These are phyloP conservation scores for Orbicella faveolata DNA, from an alignment of 64 coral and sea anemone species.

Conservation along the genomic window DNA sequence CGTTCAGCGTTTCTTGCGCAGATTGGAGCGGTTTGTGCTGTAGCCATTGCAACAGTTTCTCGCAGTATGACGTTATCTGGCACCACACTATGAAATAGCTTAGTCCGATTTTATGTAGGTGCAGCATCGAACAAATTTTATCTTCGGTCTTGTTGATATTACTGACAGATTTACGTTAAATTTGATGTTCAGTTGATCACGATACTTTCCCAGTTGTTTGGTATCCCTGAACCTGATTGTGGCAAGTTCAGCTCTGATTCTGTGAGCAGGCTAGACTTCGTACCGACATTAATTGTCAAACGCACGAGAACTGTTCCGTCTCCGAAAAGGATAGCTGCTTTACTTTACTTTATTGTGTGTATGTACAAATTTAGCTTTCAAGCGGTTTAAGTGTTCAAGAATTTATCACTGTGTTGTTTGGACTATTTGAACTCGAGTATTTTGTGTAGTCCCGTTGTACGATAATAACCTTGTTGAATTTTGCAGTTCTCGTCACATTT, in stretches of 20 bases:
- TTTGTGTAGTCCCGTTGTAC: background rate
- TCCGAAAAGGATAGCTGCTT: background rate
- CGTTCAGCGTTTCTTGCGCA: background rate
- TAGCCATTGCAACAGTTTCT: constrained; percentile 11
- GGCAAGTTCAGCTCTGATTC: background rate
- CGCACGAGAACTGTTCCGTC: background rate
- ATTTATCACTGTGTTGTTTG: background rate
- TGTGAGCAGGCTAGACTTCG: no score
- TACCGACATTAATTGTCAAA: background rate
- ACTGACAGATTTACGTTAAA: background rate
- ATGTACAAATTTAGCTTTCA: background rate
- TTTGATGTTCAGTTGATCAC: no score
- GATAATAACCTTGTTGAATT: background rate
- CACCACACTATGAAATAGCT: background rate
- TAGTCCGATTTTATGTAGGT: background rate
- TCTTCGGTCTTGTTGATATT: background rate
- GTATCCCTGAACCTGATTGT: background rate
- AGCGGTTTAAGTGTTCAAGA: background rate
- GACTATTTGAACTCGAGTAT: background rate
- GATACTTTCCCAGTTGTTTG: no score
- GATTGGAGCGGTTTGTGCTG: background rate
- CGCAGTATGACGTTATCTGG: constrained; percentile 22
- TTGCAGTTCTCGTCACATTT: background rate
- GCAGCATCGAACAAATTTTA: background rate
- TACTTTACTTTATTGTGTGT: background rate